These are phyloP conservation scores for Florisuga fusca DNA, from an alignment of 2,797 vertebrate genomes.

Conservation along the genomic window DNA sequence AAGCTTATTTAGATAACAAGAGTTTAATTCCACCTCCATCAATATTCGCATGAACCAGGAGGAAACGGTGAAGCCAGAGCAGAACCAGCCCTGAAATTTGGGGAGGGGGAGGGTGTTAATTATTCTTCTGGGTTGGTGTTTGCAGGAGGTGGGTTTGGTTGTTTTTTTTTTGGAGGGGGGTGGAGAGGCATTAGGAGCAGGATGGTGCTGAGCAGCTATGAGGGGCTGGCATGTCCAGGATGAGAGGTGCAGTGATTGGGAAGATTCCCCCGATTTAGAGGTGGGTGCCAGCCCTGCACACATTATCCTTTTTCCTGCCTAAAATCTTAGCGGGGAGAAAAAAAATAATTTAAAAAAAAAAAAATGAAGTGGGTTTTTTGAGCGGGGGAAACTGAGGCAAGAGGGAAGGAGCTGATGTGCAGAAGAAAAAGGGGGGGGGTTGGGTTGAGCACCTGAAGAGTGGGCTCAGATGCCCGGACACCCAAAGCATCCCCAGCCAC, in stretches of 20 bases:
- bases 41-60: neutral
- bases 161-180: neutral
- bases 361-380: fast-evolving
- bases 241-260: neutral
- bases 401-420: fast-evolving
- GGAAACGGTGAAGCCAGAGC: neutral
- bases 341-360: neutral
- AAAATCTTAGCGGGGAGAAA: neutral
- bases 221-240: neutral
- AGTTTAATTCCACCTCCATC: neutral
- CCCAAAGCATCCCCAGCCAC: neutral
- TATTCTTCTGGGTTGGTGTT: neutral
- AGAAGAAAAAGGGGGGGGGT: fast-evolving
- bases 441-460: neutral
- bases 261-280: fast-evolving
- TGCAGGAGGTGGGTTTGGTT: neutral
- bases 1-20: neutral
- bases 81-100: neutral
- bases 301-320: neutral
- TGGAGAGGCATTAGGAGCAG: neutral
- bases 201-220: neutral
- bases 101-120: neutral
- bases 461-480: neutral
- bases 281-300: fast-evolving
- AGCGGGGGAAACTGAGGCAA: neutral